Base-by-base conservation (phyloP, 2,888 invertebrate genomes). In the Drosophila pseudotakahashii region DNA sequence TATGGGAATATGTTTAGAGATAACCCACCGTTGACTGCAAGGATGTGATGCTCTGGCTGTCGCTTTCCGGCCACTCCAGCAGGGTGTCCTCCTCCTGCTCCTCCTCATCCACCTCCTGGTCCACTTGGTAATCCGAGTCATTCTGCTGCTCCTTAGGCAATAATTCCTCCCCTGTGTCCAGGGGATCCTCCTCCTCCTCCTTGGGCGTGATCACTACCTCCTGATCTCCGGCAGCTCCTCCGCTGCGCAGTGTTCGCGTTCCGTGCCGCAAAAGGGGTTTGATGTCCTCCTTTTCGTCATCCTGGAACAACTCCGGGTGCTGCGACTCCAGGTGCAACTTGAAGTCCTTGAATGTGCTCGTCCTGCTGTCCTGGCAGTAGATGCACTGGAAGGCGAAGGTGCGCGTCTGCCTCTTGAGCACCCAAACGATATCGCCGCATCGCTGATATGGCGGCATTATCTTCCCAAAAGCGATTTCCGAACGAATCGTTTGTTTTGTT, bases 371-470 rank as follows among this genome's bases (percentile, higher is more conserved):
- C 9, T 34, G 19, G 9, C 73, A 77, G 44, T 47, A 58, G 30
- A 67, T 47, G 42, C 75, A 75, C 19, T 59, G 71, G n/a, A 76
- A 74, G 14, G 59, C 70, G 5, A 74, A 74, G 7, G 39, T 54
- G 23, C 47, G 52, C 2, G 36, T 11, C 14, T 61, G 13, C 0
- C 42, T 34, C 47, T 59, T 62, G 26, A 14, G 13, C 1, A 51
- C 51, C 26, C 61, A 73, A 14, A 74, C 64, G 23, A 62, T 69
- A 7, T 74, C 58, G 14, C 69, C 73, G 51, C 70, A 76, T 16
- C 41, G 42, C 6, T 66, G 42, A 32, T 59, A 62, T 0, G 32
- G 52, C 26, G 54, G 23, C 63, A 74, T 75, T 39, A 45, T 47
- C 10, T 19, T 30, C 9, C 0, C 2, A 10, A 34, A 1, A 10